phyloP scores from a whole-genome alignment of 2,888 invertebrate species.

The Girardia tigrina region DNA sequence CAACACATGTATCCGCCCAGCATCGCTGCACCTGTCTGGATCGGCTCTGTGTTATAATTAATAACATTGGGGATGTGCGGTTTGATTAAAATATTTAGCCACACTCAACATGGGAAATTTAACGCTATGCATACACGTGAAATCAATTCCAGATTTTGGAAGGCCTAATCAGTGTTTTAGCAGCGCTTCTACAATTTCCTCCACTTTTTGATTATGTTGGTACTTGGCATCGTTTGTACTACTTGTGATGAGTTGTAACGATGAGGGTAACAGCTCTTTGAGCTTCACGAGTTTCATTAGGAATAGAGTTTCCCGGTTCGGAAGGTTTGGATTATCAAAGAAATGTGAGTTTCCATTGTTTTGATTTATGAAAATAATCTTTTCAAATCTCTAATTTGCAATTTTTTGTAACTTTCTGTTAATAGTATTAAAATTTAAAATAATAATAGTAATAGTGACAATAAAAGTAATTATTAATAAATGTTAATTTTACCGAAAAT shows the following conservation, averaged over 20 bases:
- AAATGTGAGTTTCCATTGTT: conserved; percentile 23
- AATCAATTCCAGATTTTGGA: conserved; percentile 6
- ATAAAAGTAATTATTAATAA: too few species aligned
- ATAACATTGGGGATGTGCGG: conserved; percentile 20
- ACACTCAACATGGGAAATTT: conserved; percentile 12
- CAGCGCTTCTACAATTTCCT: not conserved
- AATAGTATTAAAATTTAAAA: too few species aligned
- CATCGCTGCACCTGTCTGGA: conserved; percentile 1
- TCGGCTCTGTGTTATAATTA: conserved; percentile 16
- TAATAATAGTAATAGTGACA: too few species aligned
- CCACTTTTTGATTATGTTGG: conserved; percentile 1
- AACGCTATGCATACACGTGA: conserved; percentile 19
- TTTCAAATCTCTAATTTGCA: too few species aligned
- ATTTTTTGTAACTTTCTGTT: too few species aligned
- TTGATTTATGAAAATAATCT: too few species aligned
- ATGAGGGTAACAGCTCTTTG: not conserved
- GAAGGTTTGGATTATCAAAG: conserved; percentile 9
- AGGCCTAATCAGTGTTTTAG: not conserved
- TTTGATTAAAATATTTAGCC: conserved; percentile 23
- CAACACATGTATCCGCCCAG: not conserved
- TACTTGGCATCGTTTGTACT: not conserved
- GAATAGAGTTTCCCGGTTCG: not conserved
- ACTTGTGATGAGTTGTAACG: not conserved
- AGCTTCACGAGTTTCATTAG: conserved; percentile 9
- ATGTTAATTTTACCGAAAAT: too few species aligned